Evolutionary conservation across 35 echinoderm and acorn worm species (phyloP), one percentile per base, ranked within the genome.

Genomic region (Acanthaster planci): DNA sequence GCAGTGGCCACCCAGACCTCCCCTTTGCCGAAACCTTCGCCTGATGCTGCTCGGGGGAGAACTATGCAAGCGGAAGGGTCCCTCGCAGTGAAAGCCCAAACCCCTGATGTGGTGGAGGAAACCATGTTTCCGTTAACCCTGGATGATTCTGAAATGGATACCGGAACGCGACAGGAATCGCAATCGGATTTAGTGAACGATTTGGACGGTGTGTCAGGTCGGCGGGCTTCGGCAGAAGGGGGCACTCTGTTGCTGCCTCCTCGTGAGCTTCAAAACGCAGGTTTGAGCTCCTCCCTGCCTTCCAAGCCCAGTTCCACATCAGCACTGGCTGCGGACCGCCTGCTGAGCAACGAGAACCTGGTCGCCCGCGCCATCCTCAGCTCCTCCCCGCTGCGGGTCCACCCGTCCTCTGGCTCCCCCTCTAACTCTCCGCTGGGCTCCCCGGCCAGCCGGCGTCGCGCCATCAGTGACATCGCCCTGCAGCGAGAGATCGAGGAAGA

Each of bases 401-500:
- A 26, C 7, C 64, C 18, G 8, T 34, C 34, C 0, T 47, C 42
- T 47, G 30, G 30, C 64, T 72, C 64, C 21, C 64, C 64, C 8
- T 7, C 21, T 8, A 34, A 19, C 19, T 83, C 54, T 23, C 81
- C 52, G 1, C 19, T 40, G 0, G 79, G 44, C 1, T 89, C 87
- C 0, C 80, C 87, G 17, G 87, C 82, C 19, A n/a, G 55, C 32
- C 17, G 90, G 9, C 86, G 84, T 21, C 82, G 90, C 5, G 52
- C 86, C 38, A 76, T 90, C 52, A 88, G 90, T 51, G 94, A 93
- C 38, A 89, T 92, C 58, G 78, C 77, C 10, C 84, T 97, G 1
- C 78, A 97, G 60, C 67, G 84, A 64, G 90, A 93, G 38, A 97
- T 97, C 16, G 84, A 78, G 17, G 83, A 92, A 36, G 94, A 97